Evolutionary conservation across 2,797 vertebrate species (phyloP).

Genomic region (Microchirus variegatus): DNA sequence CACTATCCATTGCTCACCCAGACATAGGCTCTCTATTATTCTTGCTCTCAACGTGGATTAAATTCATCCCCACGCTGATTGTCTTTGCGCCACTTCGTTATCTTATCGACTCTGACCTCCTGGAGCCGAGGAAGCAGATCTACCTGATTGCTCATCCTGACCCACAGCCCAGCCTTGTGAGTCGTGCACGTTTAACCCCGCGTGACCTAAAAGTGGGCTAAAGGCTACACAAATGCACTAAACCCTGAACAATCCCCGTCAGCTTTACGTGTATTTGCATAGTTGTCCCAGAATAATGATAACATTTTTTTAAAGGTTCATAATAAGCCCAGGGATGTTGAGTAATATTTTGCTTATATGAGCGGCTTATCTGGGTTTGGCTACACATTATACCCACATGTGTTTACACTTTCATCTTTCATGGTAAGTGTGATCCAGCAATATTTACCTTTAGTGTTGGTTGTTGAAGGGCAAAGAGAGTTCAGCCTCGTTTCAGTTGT

Average conservation of each 20-base stretch:
- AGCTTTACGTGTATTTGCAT: slow-evolving; percentile 64
- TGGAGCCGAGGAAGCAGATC: slow-evolving; percentile 36
- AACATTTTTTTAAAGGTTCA: slow-evolving; percentile 48
- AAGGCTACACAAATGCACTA: slow-evolving; percentile 45
- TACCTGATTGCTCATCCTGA: slow-evolving; percentile 30
- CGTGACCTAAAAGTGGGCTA: slow-evolving; percentile 35
- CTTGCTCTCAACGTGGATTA: slow-evolving; percentile 70
- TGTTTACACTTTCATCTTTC: slow-evolving; percentile 60
- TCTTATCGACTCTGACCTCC: slow-evolving; percentile 64
- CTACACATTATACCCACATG: slow-evolving; percentile 54
- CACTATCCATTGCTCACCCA: slow-evolving; percentile 64
- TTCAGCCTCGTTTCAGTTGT: slow-evolving; percentile 43
- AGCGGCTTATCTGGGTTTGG: slow-evolving; percentile 67
- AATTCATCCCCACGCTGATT: slow-evolving; percentile 62
- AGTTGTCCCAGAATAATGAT: slow-evolving; percentile 54
- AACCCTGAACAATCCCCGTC: slow-evolving; percentile 39
- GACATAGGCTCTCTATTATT: slow-evolving; percentile 72
- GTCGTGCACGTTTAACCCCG: slow-evolving; percentile 47
- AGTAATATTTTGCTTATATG: slow-evolving; percentile 61
- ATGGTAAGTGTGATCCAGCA: slow-evolving; percentile 48
- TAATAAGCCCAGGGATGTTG: slow-evolving; percentile 57
- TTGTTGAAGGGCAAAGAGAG: slow-evolving; percentile 58
- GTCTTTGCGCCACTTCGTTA: slow-evolving; percentile 62
- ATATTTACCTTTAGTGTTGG: slow-evolving; percentile 55
- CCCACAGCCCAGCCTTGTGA: slow-evolving; percentile 17